These are phyloP conservation scores for Xestia sexstrigata DNA, from an alignment of 2,888 invertebrate species.

Conservation along the genomic window DNA sequence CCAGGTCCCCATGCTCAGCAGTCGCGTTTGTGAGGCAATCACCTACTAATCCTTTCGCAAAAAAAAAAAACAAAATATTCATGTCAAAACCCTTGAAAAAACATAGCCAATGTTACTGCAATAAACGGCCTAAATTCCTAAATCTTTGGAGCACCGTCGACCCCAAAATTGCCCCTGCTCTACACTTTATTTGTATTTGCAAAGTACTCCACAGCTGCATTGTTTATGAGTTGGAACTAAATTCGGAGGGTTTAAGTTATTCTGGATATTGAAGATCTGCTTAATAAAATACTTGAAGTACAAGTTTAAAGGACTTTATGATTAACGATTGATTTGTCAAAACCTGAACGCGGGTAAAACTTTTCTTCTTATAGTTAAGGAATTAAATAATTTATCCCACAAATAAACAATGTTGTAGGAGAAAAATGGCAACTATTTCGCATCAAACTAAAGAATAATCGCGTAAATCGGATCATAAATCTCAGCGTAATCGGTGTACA, in stretches of 20 bases:
- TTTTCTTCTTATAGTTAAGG: no score
- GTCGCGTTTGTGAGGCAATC: not conserved
- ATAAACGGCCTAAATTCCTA: constrained; percentile 43
- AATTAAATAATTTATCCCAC: not conserved
- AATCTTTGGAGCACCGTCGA: constrained; percentile 41
- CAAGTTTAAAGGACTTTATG: not conserved
- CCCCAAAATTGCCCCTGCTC: constrained; percentile 16
- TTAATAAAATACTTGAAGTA: not conserved
- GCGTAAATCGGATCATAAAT: no score
- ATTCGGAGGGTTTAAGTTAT: constrained; percentile 26
- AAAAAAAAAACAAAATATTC: no score
- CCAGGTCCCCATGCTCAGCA: not conserved
- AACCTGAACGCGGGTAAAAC: not conserved
- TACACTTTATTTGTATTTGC: constrained; percentile 69
- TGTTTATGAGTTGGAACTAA: constrained; percentile 53
- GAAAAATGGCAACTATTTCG: no score
- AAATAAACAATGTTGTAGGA: not conserved
- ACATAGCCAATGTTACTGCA: constrained; percentile 16
- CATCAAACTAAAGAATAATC: no score
- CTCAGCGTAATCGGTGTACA: no score
- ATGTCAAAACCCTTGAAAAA: not conserved
- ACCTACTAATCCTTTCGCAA: not conserved
- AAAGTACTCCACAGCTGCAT: constrained; percentile 65
- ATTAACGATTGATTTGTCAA: not conserved
- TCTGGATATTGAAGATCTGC: not conserved